Evolutionary conservation across 2,888 invertebrate species (phyloP).

Genomic region (Endomychus coccineus): DNA sequence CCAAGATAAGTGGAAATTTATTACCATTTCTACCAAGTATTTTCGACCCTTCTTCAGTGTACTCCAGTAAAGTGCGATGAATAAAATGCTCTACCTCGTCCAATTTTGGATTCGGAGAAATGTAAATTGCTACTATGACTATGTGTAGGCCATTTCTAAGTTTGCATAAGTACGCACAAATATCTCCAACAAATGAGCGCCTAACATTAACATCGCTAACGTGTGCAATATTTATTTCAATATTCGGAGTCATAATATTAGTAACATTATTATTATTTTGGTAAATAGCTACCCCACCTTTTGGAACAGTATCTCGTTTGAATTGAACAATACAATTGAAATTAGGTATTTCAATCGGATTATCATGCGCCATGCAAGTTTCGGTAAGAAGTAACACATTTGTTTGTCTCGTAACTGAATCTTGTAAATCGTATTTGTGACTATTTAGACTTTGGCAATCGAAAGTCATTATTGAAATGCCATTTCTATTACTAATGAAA

Average conservation of each 20-base stretch:
- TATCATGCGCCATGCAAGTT: constrained; percentile 12
- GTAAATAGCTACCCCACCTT: constrained; percentile 29
- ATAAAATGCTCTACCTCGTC: constrained; percentile 27
- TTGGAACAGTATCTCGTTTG: constrained; percentile 25
- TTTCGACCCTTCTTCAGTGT: too few species aligned
- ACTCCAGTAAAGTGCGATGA: constrained; percentile 22
- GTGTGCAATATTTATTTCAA: constrained; percentile 24
- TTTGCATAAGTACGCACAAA: constrained; percentile 24
- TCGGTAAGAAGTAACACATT: constrained; percentile 15
- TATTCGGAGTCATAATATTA: constrained; percentile 26
- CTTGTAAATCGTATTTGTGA: constrained; percentile 13
- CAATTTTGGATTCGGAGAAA: constrained; percentile 27
- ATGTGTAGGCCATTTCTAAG: constrained; percentile 24
- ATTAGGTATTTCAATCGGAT: constrained; percentile 22
- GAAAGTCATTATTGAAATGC: constrained; percentile 13
- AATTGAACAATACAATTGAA: constrained; percentile 27
- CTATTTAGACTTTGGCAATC: constrained; percentile 18
- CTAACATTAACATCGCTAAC: too few species aligned
- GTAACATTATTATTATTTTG: constrained; percentile 22
- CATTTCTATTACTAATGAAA: constrained; percentile 11
- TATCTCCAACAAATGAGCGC: too few species aligned
- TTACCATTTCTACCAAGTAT: too few species aligned
- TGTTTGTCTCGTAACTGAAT: constrained; percentile 12
- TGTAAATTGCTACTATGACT: constrained; percentile 26
- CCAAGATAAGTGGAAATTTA: too few species aligned